Conservation (phyloP, 2,113 vertebrate species). For the Cinclus mexicanus region DNA sequence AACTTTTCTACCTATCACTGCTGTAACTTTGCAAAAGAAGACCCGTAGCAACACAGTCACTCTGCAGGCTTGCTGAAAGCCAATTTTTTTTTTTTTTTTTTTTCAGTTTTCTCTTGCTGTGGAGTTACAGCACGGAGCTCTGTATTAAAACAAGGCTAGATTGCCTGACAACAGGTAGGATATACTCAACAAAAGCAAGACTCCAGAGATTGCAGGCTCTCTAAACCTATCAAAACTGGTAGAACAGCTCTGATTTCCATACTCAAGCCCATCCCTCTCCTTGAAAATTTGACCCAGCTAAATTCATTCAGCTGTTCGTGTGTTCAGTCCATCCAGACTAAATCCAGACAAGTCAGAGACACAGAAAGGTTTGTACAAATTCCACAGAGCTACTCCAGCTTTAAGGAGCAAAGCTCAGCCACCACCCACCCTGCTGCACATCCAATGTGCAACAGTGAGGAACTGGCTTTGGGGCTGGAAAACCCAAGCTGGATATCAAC, state of each 20-base stretch:
- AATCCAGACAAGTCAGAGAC: background rate
- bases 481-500: background rate
- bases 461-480: background rate
- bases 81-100: background rate
- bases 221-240: background rate
- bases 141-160: background rate
- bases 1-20: background rate
- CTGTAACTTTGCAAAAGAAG: background rate
- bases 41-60: background rate
- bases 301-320: background rate
- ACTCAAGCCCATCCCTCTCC: background rate
- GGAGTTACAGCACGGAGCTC: background rate
- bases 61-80: background rate
- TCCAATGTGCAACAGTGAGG: fast-evolving
- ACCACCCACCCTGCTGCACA: background rate
- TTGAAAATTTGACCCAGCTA: background rate
- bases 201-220: background rate
- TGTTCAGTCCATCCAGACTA: background rate
- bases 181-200: background rate
- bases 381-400: background rate
- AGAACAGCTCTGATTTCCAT: background rate
- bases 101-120: background rate
- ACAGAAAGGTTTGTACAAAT: background rate
- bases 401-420: background rate
- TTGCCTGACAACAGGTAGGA: background rate